phyloP scores from a whole-genome alignment of 2,797 vertebrate species.

The Spatula clypeata region DNA sequence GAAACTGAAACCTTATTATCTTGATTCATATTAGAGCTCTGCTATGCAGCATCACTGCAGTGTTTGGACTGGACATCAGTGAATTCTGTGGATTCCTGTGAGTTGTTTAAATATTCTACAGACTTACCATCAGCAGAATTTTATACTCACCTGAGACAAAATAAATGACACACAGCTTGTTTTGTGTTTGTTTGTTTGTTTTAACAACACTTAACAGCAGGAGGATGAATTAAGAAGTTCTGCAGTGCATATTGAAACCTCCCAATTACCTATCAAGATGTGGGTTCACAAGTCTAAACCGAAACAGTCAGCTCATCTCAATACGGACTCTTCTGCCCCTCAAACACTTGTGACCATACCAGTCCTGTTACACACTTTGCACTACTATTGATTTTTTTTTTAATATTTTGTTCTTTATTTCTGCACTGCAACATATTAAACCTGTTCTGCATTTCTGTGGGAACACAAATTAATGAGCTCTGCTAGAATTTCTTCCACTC shows the following conservation, averaged over 20 bases:
- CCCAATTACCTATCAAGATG: not conserved
- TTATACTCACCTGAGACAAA: conserved; percentile 22
- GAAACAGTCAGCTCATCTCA: not conserved
- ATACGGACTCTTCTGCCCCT: not conserved
- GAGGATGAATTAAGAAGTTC: not conserved
- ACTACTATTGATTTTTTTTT: not conserved
- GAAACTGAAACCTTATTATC: not conserved
- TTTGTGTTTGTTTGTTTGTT: not conserved
- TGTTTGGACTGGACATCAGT: not conserved
- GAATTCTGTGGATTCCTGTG: not conserved
- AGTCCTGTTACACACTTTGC: not conserved
- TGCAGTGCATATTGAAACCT: not conserved
- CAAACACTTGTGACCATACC: not conserved
- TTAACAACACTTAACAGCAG: not conserved
- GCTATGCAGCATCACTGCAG: not conserved
- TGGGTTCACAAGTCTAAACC: not conserved
- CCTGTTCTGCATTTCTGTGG: not conserved
- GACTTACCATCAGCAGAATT: conserved; percentile 10
- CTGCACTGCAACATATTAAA: not conserved
- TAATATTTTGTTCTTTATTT: not conserved
- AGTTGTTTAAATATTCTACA: not conserved
- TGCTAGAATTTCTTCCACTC: not conserved
- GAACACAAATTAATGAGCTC: not conserved
- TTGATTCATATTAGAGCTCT: not conserved
- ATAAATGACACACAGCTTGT: not conserved